Percentiles rank a stretch among this genome's conserved stretches.
Evolutionary conservation across 2,113 vertebrate species (phyloP).

Genomic region (Microcebus lehilahytsara): DNA sequence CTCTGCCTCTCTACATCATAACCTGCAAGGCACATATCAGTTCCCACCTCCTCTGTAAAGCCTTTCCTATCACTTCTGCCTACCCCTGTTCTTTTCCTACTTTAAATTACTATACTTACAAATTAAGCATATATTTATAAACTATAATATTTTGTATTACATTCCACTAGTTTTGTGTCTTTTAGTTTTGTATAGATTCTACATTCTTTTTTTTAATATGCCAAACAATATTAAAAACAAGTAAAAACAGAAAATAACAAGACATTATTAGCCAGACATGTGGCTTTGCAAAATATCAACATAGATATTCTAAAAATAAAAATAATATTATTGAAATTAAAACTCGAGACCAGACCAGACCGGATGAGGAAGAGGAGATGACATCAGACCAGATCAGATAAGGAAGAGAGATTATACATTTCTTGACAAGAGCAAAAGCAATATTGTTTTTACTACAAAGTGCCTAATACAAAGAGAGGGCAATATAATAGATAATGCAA

Average conservation of each 20-base stretch:
- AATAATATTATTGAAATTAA: not conserved
- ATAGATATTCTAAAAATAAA: not conserved
- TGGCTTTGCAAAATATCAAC: conserved; percentile 7
- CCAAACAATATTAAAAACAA: not conserved
- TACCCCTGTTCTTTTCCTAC: not conserved
- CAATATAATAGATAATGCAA: not conserved
- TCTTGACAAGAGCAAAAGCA: conserved; percentile 6
- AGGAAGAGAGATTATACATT: not conserved
- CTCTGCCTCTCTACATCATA: conserved; percentile 31
- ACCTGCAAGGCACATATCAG: not conserved
- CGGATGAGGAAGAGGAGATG: too few relatives aligned
- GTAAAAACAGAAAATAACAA: not conserved
- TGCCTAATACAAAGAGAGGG: not conserved
- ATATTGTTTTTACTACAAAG: not conserved
- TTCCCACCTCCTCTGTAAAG: not conserved
- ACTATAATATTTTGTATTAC: not conserved
- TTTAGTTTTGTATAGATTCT: conserved; percentile 11
- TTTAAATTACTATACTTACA: not conserved
- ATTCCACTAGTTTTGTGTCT: not conserved
- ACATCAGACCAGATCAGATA: too few relatives aligned
- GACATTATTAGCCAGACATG: not conserved
- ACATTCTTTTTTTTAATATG: not conserved
- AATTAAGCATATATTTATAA: not conserved
- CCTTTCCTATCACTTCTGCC: not conserved
- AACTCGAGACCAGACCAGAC: too few relatives aligned